These are phyloP conservation scores for Callipepla squamata DNA, from an alignment of 2,113 vertebrate genomes.

Conservation along the genomic window DNA sequence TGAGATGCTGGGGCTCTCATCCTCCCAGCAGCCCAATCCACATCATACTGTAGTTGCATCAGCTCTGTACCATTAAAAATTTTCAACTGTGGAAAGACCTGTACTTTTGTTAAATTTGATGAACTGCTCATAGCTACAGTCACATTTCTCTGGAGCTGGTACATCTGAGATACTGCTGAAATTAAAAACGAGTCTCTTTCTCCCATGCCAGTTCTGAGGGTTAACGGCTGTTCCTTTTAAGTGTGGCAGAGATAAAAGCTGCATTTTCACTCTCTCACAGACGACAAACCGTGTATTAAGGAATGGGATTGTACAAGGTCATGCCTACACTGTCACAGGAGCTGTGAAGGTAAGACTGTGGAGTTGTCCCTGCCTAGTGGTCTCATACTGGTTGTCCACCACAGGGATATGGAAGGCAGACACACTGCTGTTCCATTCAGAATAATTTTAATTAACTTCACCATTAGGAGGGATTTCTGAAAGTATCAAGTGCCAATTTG, in stretches of 20 bases:
- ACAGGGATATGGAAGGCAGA: not conserved
- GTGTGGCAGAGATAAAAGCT: not conserved
- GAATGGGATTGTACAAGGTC: constrained; percentile 76
- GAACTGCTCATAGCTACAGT: not conserved
- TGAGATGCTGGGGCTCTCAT: not conserved
- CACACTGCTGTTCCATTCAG: not conserved
- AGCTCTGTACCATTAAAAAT: not conserved
- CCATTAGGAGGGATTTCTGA: not conserved
- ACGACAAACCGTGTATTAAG: not conserved
- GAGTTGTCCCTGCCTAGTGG: not conserved
- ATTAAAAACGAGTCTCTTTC: not conserved
- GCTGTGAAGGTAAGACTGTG: constrained; percentile 67
- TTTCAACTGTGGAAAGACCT: not conserved
- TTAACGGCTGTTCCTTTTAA: not conserved
- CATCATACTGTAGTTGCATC: not conserved
- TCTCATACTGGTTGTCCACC: not conserved
- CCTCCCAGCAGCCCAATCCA: not conserved
- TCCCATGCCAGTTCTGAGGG: not conserved
- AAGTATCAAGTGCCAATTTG: not conserved
- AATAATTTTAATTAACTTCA: not conserved
- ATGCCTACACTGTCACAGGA: constrained; percentile 77
- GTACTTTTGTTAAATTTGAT: not conserved
- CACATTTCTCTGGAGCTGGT: not conserved
- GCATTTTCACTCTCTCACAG: constrained; percentile 37
- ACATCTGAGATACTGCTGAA: not conserved